Conservation (phyloP, 2,888 invertebrate species). For the Melanophora roralis region DNA sequence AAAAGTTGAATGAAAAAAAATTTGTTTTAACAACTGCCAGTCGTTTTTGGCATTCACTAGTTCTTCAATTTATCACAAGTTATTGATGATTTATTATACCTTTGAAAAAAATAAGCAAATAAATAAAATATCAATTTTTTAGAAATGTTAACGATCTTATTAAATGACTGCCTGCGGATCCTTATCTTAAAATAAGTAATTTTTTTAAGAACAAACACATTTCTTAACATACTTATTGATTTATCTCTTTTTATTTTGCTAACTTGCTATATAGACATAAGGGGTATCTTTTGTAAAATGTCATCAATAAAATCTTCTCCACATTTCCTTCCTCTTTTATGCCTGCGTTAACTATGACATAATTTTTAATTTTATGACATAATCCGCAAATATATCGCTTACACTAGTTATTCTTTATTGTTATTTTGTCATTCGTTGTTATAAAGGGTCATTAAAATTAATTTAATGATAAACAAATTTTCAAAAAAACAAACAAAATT, state of each 20-base stretch:
- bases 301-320: background rate
- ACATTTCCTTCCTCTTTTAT: background rate
- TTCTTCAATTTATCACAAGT: too few relatives aligned
- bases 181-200: too few relatives aligned
- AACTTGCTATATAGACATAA: background rate
- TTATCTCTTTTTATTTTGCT: background rate
- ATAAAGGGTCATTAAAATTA: slow-evolving; percentile 6
- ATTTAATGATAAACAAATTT: slow-evolving; percentile 1
- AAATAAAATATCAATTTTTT: too few relatives aligned
- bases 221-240: too few relatives aligned
- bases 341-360: slow-evolving; percentile 4
- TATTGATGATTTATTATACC: too few relatives aligned
- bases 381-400: background rate
- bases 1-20: too few relatives aligned
- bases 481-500: slow-evolving; percentile 7
- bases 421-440: background rate
- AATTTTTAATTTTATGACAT: slow-evolving; percentile 40
- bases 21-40: too few relatives aligned
- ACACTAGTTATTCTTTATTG: slow-evolving; percentile 2
- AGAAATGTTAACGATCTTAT: too few relatives aligned
- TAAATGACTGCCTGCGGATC: too few relatives aligned
- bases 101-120: too few relatives aligned
- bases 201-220: too few relatives aligned
- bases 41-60: too few relatives aligned
- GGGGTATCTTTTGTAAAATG: background rate